Evolutionary conservation across 2,888 invertebrate genomes (phyloP).

Genomic region (Lacanobia wlatinum): DNA sequence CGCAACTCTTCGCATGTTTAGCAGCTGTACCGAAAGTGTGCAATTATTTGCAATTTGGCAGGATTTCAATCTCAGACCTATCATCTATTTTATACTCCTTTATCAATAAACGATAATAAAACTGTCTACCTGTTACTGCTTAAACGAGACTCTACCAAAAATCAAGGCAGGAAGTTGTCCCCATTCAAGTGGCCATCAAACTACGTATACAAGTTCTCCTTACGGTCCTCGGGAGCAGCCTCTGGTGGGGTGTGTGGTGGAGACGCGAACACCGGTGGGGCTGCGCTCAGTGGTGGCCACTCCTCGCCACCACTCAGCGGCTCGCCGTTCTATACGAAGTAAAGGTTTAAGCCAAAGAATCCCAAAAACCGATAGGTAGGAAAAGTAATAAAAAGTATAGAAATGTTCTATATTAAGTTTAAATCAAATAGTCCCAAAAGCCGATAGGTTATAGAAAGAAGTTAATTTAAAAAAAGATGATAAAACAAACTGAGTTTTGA

Average conservation of each 20-base stretch:
- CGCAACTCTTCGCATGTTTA: no score
- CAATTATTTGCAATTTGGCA: no score
- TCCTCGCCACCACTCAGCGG: slow-evolving; percentile 92
- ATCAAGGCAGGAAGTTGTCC: slow-evolving; percentile 48
- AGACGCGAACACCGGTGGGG: slow-evolving; percentile 94
- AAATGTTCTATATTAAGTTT: no score
- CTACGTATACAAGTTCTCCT: slow-evolving; percentile 59
- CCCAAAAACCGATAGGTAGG: slow-evolving; percentile 2
- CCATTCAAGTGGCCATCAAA: slow-evolving; percentile 34
- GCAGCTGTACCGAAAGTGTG: no score
- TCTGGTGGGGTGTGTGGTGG: slow-evolving; percentile 91
- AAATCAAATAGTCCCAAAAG: no score
- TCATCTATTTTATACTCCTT: no score
- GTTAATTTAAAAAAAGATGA: neutral
- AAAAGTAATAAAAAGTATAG: neutral
- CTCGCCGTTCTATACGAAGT: slow-evolving; percentile 91
- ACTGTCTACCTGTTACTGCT: no score
- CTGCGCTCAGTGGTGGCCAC: slow-evolving; percentile 94
- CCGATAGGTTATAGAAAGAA: no score
- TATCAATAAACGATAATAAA: neutral
- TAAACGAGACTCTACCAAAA: neutral
- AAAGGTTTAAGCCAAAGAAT: slow-evolving; percentile 10
- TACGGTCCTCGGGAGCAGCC: slow-evolving; percentile 79
- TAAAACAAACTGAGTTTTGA: neutral
- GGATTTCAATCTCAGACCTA: no score